Evolutionary conservation across 2,797 vertebrate genomes (phyloP).

Genomic region (Danionella dracula): DNA sequence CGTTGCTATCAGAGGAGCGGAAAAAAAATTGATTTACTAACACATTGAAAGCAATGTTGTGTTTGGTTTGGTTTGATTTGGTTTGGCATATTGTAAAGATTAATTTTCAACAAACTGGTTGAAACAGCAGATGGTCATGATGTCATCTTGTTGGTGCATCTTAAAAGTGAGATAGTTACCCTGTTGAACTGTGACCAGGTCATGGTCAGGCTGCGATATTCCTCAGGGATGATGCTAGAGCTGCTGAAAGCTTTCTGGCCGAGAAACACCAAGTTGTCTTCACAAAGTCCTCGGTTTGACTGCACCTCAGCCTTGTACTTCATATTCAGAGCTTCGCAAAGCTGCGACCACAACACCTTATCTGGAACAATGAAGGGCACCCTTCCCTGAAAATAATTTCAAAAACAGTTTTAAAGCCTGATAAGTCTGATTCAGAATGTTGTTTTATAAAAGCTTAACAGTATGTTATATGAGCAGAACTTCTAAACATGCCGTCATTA

Average conservation of each 20-base stretch:
- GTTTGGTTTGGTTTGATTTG: no score
- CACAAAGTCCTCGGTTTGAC: slow-evolving; percentile 85
- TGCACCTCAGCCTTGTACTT: slow-evolving; percentile 96
- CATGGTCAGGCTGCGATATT: slow-evolving; percentile 83
- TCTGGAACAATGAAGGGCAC: slow-evolving; percentile 90
- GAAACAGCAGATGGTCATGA: no score
- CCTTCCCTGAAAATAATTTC: slow-evolving; percentile 69
- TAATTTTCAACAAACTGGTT: no score
- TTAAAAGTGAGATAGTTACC: slow-evolving; percentile 57
- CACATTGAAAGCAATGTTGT: no score
- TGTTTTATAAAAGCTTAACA: no score
- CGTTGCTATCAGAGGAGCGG: no score
- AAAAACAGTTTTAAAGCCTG: not conserved
- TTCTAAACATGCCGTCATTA: no score
- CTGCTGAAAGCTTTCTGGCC: slow-evolving; percentile 91
- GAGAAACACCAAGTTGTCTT: slow-evolving; percentile 91
- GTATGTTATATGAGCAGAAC: no score
- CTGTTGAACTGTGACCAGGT: slow-evolving; percentile 96
- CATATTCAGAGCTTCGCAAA: slow-evolving; percentile 91
- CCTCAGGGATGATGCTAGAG: slow-evolving; percentile 80
- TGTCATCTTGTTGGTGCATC: no score
- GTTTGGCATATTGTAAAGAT: no score
- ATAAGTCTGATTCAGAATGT: no score
- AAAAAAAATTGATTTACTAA: no score
- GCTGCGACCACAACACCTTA: slow-evolving; percentile 90